Base-by-base conservation (phyloP, 2,888 invertebrate species). In the Heteromyza rotundicornis region DNA sequence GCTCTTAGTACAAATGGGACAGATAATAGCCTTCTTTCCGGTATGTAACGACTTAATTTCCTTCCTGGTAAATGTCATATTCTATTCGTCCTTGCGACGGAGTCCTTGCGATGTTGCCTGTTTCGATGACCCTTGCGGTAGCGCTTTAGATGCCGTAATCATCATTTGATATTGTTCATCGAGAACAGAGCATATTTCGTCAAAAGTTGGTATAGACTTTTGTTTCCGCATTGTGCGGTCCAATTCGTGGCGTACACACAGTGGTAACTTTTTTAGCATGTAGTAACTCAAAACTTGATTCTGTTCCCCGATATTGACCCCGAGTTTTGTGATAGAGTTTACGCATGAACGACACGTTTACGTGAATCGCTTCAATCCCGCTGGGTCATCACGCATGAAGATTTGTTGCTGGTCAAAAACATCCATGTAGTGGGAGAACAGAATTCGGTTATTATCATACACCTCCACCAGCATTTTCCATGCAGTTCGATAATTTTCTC, bases 261-360 rank as follows among this genome's bases (percentile, higher is more conserved):
- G n/a, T 35, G 62, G 62, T n/a, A 62, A 50, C 40, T 50, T 54
- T 14, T 61, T 61, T 1, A 40, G 10, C 40, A 51, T 52, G 24
- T 53, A 62, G 19, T 53, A 53, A 2, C 44, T 50, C n/a, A 62
- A 53, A 20, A 62, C 53, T 51, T 62, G 59, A 36, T 50, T 59
- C 35, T 63, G 55, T 23, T 22, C 35, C 20, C 16, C 35, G 3
- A 59, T 10, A 27, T 62, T 53, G 0, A 53, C 47, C 2, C 59
- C 59, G 16, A 60, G 22, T 20, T 60, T 60, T 17, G 16, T 8
- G 14, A 62, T 54, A 7, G 52, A 57, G 22, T 47, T 57, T 1
- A 58, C 54, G 20, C 58, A 59, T 10, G 62, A 20, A 7, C 63
- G 51, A 51, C 59, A 59, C 23, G 59, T 63, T 56, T 63, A 52